Conservation (phyloP, 2,113 vertebrate species). For the Labeo catla region DNA sequence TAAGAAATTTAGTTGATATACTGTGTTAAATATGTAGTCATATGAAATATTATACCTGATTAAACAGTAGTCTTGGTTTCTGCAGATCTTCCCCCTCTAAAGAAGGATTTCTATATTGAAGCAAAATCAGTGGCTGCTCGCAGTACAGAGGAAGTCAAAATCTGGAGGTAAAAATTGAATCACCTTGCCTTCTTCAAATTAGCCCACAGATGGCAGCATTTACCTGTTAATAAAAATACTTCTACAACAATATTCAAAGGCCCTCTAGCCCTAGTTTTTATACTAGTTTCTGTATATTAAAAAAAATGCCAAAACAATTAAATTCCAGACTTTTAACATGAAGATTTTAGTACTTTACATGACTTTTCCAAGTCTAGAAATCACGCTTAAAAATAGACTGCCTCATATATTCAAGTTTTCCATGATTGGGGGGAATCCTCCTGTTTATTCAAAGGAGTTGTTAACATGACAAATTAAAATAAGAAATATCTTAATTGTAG, state of each 20-base stretch:
- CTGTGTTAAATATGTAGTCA: background rate
- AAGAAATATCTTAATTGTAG: background rate
- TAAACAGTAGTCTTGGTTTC: background rate
- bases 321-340: background rate
- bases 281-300: background rate
- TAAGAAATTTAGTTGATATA: background rate
- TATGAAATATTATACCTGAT: background rate
- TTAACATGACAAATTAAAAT: background rate
- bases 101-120: slow-evolving; percentile 91
- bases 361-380: background rate
- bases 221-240: background rate
- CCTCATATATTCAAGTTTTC: background rate
- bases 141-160: slow-evolving; percentile 78
- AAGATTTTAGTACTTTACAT: background rate
- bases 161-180: slow-evolving; percentile 82
- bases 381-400: background rate
- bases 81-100: slow-evolving; percentile 84
- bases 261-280: background rate
- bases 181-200: background rate
- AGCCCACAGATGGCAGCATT: slow-evolving; percentile 30
- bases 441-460: background rate
- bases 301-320: background rate
- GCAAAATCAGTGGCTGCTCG: slow-evolving; percentile 77
- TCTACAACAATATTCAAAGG: background rate
- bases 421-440: too few species aligned